Evolutionary conservation across 2,113 vertebrate species (phyloP).

Genomic region (Aegithalos caudatus): DNA sequence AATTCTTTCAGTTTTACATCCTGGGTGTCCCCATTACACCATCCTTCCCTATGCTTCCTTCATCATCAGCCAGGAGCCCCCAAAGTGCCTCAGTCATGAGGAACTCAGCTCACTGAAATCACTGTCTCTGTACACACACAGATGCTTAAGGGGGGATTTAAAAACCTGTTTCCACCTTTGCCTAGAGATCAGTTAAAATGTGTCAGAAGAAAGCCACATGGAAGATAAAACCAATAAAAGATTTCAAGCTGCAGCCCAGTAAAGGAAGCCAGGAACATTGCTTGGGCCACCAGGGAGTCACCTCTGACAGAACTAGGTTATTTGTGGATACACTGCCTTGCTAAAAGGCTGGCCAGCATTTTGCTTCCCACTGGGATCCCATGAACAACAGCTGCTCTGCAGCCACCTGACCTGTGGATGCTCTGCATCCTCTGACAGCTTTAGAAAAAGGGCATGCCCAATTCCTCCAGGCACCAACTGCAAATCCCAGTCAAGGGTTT

Average conservation of each 20-base stretch:
- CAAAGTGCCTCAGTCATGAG: neutral
- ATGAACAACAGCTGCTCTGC: neutral
- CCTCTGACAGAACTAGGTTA: neutral
- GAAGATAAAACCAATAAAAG: neutral
- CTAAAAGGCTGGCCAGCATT: neutral
- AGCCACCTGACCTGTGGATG: neutral
- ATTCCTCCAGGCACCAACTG: neutral
- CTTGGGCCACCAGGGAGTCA: neutral
- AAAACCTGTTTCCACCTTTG: neutral
- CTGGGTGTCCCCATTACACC: neutral
- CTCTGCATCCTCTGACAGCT: neutral
- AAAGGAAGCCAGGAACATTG: neutral
- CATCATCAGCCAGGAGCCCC: neutral
- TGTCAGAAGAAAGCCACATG: neutral
- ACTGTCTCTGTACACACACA: neutral
- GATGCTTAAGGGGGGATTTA: neutral
- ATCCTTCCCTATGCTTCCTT: neutral
- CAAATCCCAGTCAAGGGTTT: neutral
- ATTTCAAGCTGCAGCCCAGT: neutral
- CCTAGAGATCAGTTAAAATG: neutral
- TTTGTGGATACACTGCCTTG: neutral
- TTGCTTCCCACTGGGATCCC: neutral
- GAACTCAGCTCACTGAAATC: neutral
- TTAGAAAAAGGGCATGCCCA: neutral
- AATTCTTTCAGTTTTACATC: neutral